Evolutionary conservation across 2,797 vertebrate genomes (phyloP), one percentile per base, ranked within the genome.

Genomic region (Lutjanus campechanus): DNA sequence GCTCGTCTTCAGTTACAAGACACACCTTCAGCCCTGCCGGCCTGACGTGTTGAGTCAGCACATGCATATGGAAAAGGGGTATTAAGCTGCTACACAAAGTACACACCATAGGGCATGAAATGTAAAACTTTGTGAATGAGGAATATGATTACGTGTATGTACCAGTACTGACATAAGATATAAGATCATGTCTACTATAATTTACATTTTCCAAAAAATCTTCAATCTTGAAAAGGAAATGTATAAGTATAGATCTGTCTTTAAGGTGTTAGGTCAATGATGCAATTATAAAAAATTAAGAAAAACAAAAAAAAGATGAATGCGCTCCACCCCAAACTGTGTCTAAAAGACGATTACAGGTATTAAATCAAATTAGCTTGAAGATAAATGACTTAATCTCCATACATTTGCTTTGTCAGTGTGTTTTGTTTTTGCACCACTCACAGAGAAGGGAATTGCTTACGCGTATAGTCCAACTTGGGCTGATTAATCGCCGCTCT

Each of bases 371-470:
- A 87, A 91, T 88, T 73, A 89, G 40, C 40, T 7, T 67, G 9
- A 89, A 91, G 84, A 90, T 89, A 82, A 91, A 90, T 76, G n/a
- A 63, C 81, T 87, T 90, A 58, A 87, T 92, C 80, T 63, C 46
- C 66, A 47, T 69, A 76, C 47, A 76, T 85, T 79, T 88, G 85
- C 90, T 81, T 85, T 80, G 87, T 90, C 90, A 83, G 89, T 82
- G 25, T 76, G 76, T 90, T 89, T 81, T 84, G 68, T 80, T 87
- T 86, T 61, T 59, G 69, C 82, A 75, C 67, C 69, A 10, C 82
- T 88, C 65, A 41, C 47, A 59, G 73, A 65, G 71, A 46, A 41
- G 78, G 69, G 79, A 90, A 87, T 61, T 86, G 82, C 88, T 86
- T 88, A 85, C 20, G 41, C 66, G 1, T 44, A 55, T 43, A 65